Conservation (phyloP, 2,888 invertebrate species). For the Lepetodrilus schrolli region DNA sequence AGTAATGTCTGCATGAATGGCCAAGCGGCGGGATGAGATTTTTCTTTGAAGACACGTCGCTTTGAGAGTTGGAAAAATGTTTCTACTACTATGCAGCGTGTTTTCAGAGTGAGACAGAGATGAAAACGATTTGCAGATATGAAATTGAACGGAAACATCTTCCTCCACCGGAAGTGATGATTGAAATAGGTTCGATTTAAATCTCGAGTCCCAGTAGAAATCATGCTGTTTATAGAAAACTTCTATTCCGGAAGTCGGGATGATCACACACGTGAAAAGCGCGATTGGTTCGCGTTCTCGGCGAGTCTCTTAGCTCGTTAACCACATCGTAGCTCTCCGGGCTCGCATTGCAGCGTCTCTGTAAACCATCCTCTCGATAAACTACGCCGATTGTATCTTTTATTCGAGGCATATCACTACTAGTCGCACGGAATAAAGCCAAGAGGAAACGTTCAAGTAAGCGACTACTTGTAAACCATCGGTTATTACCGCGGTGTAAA, state of each 20-base stretch:
- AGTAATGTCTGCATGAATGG: background rate
- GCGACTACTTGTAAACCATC: background rate
- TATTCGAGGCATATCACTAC: background rate
- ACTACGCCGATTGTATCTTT: conserved; percentile 15
- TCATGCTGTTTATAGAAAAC: conserved; percentile 1
- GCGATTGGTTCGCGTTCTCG: background rate
- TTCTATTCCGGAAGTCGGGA: background rate
- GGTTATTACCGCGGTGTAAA: background rate
- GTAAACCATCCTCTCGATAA: conserved; percentile 6
- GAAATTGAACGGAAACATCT: conserved; percentile 16
- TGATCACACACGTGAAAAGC: background rate
- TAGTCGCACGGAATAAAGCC: background rate
- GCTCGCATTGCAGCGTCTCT: background rate
- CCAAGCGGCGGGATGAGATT: background rate
- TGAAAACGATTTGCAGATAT: background rate
- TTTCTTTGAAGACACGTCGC: background rate
- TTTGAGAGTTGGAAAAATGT: background rate
- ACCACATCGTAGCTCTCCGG: background rate
- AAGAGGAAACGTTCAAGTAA: background rate
- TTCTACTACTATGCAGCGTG: background rate
- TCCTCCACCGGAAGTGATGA: background rate
- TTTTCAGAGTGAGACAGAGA: background rate
- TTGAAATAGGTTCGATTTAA: conserved; percentile 1
- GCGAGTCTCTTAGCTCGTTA: background rate
- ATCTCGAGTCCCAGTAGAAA: too few species aligned